phyloP scores from a whole-genome alignment of 2,113 vertebrate species.

The Lophotis ruficrista region DNA sequence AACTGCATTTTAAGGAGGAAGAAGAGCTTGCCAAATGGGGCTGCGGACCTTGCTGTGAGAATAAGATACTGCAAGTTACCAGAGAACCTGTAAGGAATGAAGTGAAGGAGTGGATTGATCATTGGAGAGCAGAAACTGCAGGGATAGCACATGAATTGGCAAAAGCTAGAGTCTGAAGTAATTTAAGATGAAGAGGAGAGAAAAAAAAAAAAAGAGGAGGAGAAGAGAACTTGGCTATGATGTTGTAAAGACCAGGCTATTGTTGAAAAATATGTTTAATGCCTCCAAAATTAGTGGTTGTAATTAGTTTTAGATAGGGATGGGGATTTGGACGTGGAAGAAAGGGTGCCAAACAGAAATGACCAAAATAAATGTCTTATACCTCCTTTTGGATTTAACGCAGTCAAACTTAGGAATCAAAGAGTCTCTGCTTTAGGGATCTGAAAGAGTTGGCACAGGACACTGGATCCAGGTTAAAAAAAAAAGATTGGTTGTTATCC shows the following conservation, averaged over 20 bases:
- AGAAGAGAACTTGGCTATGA: neutral
- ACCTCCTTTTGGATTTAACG: neutral
- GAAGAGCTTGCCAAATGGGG: neutral
- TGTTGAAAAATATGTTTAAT: neutral
- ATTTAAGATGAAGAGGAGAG: neutral
- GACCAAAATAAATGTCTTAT: neutral
- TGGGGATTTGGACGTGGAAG: neutral
- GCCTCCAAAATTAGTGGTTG: neutral
- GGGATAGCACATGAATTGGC: neutral
- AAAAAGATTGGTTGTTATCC: neutral
- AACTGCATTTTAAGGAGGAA: neutral
- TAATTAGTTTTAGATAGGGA: neutral
- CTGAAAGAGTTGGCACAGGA: neutral
- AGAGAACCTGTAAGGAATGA: constrained; percentile 1
- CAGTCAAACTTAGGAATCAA: neutral
- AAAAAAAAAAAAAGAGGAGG: neutral
- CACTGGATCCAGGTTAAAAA: neutral
- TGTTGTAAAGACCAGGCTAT: neutral
- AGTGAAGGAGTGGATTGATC: neutral
- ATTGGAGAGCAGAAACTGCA: neutral
- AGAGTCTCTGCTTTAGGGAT: neutral
- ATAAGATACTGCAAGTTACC: neutral
- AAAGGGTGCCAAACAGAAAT: neutral
- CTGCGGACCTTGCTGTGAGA: neutral
- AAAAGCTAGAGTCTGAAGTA: neutral